Base-by-base conservation (phyloP, 1,140 invertebrate species). In the Pteromalus puparum region DNA sequence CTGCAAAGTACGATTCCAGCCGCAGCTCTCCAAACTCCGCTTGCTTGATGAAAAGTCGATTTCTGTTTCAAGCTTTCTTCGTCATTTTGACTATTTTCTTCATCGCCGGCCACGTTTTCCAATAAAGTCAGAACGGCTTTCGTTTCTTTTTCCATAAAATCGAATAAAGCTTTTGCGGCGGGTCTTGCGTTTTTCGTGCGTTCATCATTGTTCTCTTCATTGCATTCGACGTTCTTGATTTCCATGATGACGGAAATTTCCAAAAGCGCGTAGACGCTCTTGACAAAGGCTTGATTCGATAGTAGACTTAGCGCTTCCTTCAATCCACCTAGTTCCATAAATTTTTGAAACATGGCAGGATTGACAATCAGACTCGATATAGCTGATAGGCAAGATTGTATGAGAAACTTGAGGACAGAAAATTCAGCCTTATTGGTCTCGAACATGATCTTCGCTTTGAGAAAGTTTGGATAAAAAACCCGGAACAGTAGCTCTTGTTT, bases 241-340 rank as follows among this genome's bases (percentile, higher is more conserved):
- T 95, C 95, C 75, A 95, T 94, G 5, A 94, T 93, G 0, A 95
- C 94, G 0, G 93, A 91, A 70, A 95, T 94, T 89, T 96, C 95
- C 7, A 96, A 89, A 30, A 96, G 92, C 15, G 92, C 92, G 84
- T 95, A 96, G 86, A 94, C 94, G 42, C 93, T 93, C 82, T 94
- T 94, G 0, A 94, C 94, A 83, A 96, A 96, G 67, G 93, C 89
- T 3, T 92, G 89, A 30, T 94, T 87, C 0, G 92, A 88, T 6
- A 95, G 89, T 38, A 96, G 86, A 81, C 94, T 92, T 2, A 95
- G 85, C 1, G 94, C 93, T 78, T 95, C 93, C 26, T 93, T 91
- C 10, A 95, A 87, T 1, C 94, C 95, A 1, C 94, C 93, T 15
- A 94, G 92, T 65, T 94, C 92, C 9, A 94, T 93, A 80, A 95